These are phyloP conservation scores for Phlogophora meticulosa DNA, from an alignment of 2,888 invertebrate genomes.

Conservation along the genomic window DNA sequence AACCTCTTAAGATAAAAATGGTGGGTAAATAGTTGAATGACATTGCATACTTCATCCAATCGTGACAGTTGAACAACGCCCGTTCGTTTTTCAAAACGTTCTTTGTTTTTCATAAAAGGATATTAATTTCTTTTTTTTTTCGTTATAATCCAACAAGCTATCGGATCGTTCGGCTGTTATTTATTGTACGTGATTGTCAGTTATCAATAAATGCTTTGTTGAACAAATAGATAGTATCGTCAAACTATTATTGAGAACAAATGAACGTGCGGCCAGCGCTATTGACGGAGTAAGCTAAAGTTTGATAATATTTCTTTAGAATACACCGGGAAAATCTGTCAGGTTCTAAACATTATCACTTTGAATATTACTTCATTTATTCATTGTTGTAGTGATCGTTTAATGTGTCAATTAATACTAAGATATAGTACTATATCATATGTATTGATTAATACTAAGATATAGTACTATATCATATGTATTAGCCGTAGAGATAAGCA, in stretches of 20 bases:
- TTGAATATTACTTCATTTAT: too few relatives aligned
- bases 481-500: too few relatives aligned
- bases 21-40: background rate
- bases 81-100: background rate
- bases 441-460: too few relatives aligned
- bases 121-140: too few relatives aligned
- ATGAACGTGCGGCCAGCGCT: slow-evolving; percentile 9
- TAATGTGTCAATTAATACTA: too few relatives aligned
- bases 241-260: slow-evolving; percentile 25
- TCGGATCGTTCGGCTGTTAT: background rate
- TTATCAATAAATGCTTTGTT: background rate
- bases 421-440: too few relatives aligned
- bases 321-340: too few relatives aligned
- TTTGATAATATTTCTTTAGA: too few relatives aligned
- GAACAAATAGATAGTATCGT: slow-evolving; percentile 10
- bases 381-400: too few relatives aligned
- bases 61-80: background rate
- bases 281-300: background rate
- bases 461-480: too few relatives aligned
- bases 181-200: slow-evolving; percentile 12
- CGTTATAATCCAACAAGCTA: background rate
- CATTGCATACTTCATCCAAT: background rate
- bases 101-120: too few relatives aligned
- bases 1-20: slow-evolving; percentile 1
- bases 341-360: too few relatives aligned